phyloP scores from a whole-genome alignment of 30 jellyfish, hydroid and myxozoan genomes.

The Rhopilema esculentum region DNA sequence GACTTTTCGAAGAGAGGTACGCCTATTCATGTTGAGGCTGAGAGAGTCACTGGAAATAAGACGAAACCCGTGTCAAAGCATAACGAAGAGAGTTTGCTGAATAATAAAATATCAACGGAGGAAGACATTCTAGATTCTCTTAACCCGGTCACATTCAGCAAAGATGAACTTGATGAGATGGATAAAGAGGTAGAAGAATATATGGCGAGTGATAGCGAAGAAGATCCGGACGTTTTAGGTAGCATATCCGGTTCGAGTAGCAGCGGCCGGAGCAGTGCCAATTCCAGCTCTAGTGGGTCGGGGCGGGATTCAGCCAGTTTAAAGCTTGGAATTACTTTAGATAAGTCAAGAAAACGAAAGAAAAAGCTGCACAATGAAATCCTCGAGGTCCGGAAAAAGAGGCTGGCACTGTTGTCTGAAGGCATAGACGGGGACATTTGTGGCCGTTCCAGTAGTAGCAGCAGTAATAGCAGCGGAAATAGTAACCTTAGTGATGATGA shows the following conservation, averaged over 20 bases:
- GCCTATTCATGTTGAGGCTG: slow-evolving; percentile 61
- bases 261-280: slow-evolving; percentile 52
- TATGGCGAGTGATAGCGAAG: slow-evolving; percentile 75
- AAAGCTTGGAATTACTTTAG: background rate
- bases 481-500: slow-evolving; percentile 46
- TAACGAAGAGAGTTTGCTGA: background rate
- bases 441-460: slow-evolving; percentile 1
- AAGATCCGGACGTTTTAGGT: slow-evolving; percentile 48
- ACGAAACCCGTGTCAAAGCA: background rate
- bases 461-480: slow-evolving; percentile 49
- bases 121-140: slow-evolving; percentile 75
- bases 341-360: background rate
- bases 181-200: slow-evolving; percentile 96
- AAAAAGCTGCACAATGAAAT: slow-evolving; percentile 13
- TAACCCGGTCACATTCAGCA: slow-evolving; percentile 66
- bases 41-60: background rate
- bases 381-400: slow-evolving; percentile 4
- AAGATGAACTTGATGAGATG: slow-evolving; percentile 92
- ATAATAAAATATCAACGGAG: slow-evolving; percentile 28
- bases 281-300: slow-evolving; percentile 25
- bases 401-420: slow-evolving; percentile 18
- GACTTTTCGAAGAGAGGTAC: slow-evolving; percentile 84
- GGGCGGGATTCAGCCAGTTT: slow-evolving; percentile 23
- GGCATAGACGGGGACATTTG: background rate
- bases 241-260: slow-evolving; percentile 78